Percentiles rank a stretch among this genome's conserved stretches.
phyloP scores from a whole-genome alignment of 2,797 vertebrate genomes.

The Sebastes matsubarae region DNA sequence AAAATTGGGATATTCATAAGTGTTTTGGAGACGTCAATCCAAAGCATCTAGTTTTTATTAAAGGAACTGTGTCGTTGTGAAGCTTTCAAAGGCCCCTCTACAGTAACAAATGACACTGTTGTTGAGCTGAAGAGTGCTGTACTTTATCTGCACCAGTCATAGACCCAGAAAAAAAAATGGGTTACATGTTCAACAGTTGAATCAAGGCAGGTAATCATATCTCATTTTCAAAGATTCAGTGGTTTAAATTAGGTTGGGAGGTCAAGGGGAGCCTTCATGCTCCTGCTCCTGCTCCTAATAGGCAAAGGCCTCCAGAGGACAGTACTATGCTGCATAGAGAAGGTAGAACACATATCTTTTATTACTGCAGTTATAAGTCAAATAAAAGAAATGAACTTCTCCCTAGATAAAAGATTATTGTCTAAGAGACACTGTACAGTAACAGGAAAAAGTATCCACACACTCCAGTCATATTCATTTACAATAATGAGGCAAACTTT shows the following conservation, averaged over 20 bases:
- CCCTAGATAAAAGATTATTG: not conserved
- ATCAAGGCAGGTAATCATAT: not conserved
- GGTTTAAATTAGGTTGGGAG: not conserved
- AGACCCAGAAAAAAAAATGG: no score
- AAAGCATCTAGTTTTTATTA: not conserved
- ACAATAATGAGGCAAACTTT: not conserved
- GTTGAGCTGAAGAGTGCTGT: no score
- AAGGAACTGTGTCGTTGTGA: not conserved
- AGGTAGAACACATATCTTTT: not conserved
- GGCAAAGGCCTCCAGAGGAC: not conserved
- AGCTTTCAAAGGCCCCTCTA: not conserved
- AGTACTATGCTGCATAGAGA: not conserved
- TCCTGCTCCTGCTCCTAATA: not conserved
- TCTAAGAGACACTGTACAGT: not conserved
- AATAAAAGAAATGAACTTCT: not conserved
- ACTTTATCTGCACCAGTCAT: no score
- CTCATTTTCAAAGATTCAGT: not conserved
- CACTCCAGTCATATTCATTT: no score
- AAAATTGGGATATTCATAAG: not conserved
- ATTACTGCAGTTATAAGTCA: not conserved
- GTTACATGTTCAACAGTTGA: no score
- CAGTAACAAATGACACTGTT: not conserved
- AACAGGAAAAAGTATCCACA: not conserved
- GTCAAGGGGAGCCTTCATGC: not conserved
- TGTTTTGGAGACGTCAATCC: not conserved